phyloP scores from a whole-genome alignment of 64 coral and sea anemone genomes.

The Pachyseris speciosa region DNA sequence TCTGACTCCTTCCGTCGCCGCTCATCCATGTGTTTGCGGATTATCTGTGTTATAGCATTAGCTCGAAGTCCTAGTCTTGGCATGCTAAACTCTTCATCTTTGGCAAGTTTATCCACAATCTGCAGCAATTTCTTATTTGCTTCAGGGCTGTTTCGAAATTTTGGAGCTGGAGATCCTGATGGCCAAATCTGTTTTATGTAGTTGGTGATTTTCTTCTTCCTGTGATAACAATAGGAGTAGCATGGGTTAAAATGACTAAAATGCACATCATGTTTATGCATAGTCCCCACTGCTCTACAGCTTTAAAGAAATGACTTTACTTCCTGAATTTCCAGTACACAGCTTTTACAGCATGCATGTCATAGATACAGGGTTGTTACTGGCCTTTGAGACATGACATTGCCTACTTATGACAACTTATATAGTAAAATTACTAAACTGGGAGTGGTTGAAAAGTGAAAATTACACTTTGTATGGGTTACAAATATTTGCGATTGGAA shows the following conservation, averaged over 20 bases:
- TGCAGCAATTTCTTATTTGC: constrained; percentile 29
- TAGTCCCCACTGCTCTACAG: too few relatives aligned
- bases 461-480: too few relatives aligned
- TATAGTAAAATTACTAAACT: too few relatives aligned
- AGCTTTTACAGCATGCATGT: too few relatives aligned
- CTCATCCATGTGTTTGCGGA: constrained; percentile 76
- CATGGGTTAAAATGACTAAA: constrained; percentile 27
- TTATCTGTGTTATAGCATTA: constrained; percentile 61
- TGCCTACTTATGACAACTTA: too few relatives aligned
- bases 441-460: too few relatives aligned
- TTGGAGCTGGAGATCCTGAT: constrained; percentile 51
- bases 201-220: constrained; percentile 66
- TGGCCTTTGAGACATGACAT: too few relatives aligned
- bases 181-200: constrained; percentile 67
- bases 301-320: too few relatives aligned
- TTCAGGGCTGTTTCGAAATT: constrained; percentile 56
- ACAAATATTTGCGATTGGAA: too few relatives aligned
- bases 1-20: constrained; percentile 51
- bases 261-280: too few relatives aligned
- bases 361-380: too few relatives aligned
- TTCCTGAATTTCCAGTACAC: too few relatives aligned
- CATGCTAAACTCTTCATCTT: constrained; percentile 48
- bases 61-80: constrained; percentile 43
- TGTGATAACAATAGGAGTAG: constrained; percentile 11
- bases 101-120: constrained; percentile 54